phyloP scores from a whole-genome alignment of 2,113 vertebrate species.

The Ictalurus furcatus region DNA sequence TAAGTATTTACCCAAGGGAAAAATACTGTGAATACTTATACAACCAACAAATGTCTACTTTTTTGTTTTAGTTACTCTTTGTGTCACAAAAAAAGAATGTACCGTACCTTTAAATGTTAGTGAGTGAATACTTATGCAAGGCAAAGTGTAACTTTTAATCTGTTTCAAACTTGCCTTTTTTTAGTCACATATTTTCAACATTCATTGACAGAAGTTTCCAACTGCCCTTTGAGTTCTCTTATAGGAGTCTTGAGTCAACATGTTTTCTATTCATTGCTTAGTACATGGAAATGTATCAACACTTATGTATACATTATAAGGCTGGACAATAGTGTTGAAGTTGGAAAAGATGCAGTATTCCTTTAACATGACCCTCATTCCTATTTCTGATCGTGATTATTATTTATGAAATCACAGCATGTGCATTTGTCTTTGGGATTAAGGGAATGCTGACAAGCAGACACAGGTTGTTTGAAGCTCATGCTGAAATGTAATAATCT shows the following conservation, averaged over 20 bases:
- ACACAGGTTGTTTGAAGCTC: neutral
- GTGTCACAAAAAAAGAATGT: neutral
- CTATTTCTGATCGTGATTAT: neutral
- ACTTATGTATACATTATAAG: neutral
- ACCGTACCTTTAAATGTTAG: neutral
- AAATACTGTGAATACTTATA: neutral
- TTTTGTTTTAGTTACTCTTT: neutral
- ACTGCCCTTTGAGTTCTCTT: neutral
- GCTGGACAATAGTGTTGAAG: neutral
- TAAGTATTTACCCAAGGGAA: neutral
- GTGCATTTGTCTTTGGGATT: neutral
- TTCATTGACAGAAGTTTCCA: neutral
- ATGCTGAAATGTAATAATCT: constrained; percentile 8
- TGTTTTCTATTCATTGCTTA: neutral
- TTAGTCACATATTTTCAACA: neutral
- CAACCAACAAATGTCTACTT: neutral
- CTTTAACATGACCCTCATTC: neutral
- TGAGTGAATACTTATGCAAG: neutral
- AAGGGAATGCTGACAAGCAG: neutral
- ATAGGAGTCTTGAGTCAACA: neutral
- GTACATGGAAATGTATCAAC: neutral
- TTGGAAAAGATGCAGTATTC: neutral
- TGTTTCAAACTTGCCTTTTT: neutral
- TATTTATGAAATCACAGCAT: neutral
- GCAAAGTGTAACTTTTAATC: neutral